A percentile compares a stretch with the other conserved stretches of the same genome.
These are phyloP conservation scores for Arge pagana DNA, from an alignment of 2,888 invertebrate species.

Conservation along the genomic window DNA sequence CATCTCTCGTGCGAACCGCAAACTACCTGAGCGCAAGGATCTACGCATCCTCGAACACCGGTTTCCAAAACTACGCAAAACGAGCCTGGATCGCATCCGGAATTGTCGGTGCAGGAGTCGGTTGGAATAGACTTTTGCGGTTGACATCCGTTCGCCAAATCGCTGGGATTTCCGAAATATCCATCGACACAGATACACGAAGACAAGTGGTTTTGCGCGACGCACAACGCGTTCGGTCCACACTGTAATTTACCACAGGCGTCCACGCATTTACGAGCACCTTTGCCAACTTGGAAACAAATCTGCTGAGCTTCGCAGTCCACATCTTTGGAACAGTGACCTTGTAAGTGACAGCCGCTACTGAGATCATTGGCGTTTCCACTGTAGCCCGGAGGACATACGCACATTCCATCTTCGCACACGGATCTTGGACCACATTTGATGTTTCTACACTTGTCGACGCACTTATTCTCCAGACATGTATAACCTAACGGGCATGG, in stretches of 20 bases:
- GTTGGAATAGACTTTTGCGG: conserved; percentile 65
- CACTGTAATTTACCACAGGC: conserved; percentile 87
- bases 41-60: conserved; percentile 72
- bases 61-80: conserved; percentile 69
- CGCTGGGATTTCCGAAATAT: conserved; percentile 80
- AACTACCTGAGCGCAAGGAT: conserved; percentile 79
- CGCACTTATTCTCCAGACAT: conserved; percentile 75
- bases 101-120: conserved; percentile 69
- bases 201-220: conserved; percentile 82
- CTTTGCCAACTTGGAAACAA: conserved; percentile 83
- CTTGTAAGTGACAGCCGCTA: conserved; percentile 73
- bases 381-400: conserved; percentile 77
- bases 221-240: conserved; percentile 87
- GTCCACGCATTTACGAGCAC: conserved; percentile 80
- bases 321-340: conserved; percentile 79
- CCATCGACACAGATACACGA: conserved; percentile 86
- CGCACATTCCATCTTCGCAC: conserved; percentile 79
- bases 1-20: conserved; percentile 86
- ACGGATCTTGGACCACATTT: conserved; percentile 81
- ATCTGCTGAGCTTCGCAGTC: conserved; percentile 85
- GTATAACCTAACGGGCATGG: conserved; percentile 78
- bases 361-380: conserved; percentile 75
- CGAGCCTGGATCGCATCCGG: conserved; percentile 73
- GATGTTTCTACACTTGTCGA: conserved; percentile 75
- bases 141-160: conserved; percentile 79